Evolutionary conservation across 2,888 invertebrate genomes (phyloP), one percentile per base, ranked within the genome.

Genomic region (Limnephilus marmoratus): DNA sequence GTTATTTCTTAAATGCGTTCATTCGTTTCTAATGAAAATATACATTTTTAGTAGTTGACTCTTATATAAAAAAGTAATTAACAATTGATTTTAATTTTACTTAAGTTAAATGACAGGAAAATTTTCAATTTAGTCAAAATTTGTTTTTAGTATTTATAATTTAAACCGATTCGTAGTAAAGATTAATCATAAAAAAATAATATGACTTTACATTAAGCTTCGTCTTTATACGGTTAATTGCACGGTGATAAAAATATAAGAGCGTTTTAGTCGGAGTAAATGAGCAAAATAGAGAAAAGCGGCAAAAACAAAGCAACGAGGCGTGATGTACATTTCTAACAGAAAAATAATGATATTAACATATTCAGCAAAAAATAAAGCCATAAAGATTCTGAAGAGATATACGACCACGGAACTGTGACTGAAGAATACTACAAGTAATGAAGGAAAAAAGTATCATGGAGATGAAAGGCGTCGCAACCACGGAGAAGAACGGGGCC

Each of bases 381-480:
- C 13, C 31, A 18, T 82, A 34, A 34, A 83, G 82, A 83, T 83
- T 83, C 34, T 37, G 45, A 41, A 24, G 68, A 68, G 45, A 86
- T 86, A 41, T 29, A 41, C 24, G 49, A 86, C 37, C 45, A 49
- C n/a, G 37, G 86, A 29, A 24, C 45, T 29, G 86, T 41, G 45
- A 83, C 82, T 37, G 5, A 41, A 85, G 85, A 85, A 90, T 41
- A 90, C 81, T 34, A 31, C 90, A 81, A 90, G 37, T 81, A 81
- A 90, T 81, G 37, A 29, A 90, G 81, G 80, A 37, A 81, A 68
- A 90, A 90, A 90, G 41, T 81, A 34, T 41, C 34, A 24, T n/a
- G n/a, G 81, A 90, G 90, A 90, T 90, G 90, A 90, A 90, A 81
- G 90, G 81, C 90, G 81, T 81, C 41, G 68, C 81, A 90, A 81